Evolutionary conservation across 2,113 vertebrate species (phyloP).

Genomic region (Pipa parva): DNA sequence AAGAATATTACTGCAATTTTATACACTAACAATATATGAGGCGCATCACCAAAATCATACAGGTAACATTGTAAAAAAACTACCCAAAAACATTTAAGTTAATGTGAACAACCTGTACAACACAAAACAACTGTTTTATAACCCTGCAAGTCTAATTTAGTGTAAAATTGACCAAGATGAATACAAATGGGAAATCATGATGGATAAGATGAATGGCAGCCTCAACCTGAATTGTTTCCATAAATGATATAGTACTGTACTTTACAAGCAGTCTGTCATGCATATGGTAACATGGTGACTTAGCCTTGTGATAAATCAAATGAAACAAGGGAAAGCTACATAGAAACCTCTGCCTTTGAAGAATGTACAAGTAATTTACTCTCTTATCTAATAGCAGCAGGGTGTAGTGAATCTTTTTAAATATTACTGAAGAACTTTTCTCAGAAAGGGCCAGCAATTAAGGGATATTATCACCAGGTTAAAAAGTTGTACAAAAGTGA

Average conservation of each 20-base stretch:
- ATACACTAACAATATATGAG: too few species aligned
- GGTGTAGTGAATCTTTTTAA: neutral
- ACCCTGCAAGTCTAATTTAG: neutral
- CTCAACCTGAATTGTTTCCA: conserved; percentile 19
- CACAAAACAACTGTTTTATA: neutral
- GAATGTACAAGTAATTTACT: conserved; percentile 8
- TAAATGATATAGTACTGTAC: neutral
- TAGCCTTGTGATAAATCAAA: conserved; percentile 22
- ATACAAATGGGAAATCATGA: neutral
- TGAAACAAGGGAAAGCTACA: neutral
- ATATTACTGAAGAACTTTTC: too few species aligned
- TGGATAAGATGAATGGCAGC: conserved; percentile 14
- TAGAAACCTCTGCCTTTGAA: conserved; percentile 11
- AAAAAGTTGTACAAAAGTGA: too few species aligned
- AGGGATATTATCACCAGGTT: too few species aligned
- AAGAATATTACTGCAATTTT: neutral
- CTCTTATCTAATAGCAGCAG: conserved; percentile 4
- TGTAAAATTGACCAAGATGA: neutral
- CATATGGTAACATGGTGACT: conserved; percentile 1
- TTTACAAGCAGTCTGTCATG: conserved; percentile 23
- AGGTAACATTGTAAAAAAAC: neutral
- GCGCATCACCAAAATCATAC: too few species aligned
- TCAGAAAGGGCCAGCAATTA: too few species aligned
- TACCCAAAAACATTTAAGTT: neutral
- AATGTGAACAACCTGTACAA: neutral